These are phyloP conservation scores for Palythoa heliodiscus DNA, from an alignment of 92 coral and sea anemone genomes.

Conservation along the genomic window DNA sequence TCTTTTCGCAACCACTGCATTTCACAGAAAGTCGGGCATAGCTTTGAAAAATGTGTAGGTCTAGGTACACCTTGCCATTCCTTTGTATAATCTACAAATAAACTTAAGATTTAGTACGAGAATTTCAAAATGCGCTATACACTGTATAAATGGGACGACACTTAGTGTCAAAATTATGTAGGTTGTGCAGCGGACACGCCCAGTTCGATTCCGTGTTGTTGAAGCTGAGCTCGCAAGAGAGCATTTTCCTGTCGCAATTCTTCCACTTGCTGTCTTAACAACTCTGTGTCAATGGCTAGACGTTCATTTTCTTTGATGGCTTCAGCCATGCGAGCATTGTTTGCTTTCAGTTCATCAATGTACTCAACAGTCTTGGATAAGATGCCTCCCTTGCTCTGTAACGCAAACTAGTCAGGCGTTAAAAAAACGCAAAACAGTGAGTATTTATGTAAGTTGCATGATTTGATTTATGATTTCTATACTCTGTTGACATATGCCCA, in stretches of 20 bases:
- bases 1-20: too few species aligned
- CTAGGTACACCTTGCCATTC: too few species aligned
- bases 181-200: constrained; percentile 47
- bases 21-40: too few species aligned
- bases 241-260: constrained; percentile 94
- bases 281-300: constrained; percentile 75
- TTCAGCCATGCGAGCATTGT: constrained; percentile 91
- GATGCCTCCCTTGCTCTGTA: constrained; percentile 97
- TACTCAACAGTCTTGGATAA: constrained; percentile 96
- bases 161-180: neutral
- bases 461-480: too few species aligned
- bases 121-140: neutral
- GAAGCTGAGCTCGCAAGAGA: constrained; percentile 86
- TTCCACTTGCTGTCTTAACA: constrained; percentile 92
- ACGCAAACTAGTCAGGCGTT: neutral
- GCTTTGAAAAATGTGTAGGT: too few species aligned
- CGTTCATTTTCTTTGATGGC: constrained; percentile 92
- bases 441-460: too few species aligned
- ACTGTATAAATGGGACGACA: neutral
- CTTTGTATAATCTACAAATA: neutral
- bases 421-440: neutral
- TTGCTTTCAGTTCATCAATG: constrained; percentile 82
- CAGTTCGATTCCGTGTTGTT: constrained; percentile 93
- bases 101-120: neutral
- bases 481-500: too few species aligned